A percentile compares a stretch with the other conserved stretches of the same genome.
Evolutionary conservation across 2,797 vertebrate species (phyloP).

Genomic region (Chaetodon trifasciatus): DNA sequence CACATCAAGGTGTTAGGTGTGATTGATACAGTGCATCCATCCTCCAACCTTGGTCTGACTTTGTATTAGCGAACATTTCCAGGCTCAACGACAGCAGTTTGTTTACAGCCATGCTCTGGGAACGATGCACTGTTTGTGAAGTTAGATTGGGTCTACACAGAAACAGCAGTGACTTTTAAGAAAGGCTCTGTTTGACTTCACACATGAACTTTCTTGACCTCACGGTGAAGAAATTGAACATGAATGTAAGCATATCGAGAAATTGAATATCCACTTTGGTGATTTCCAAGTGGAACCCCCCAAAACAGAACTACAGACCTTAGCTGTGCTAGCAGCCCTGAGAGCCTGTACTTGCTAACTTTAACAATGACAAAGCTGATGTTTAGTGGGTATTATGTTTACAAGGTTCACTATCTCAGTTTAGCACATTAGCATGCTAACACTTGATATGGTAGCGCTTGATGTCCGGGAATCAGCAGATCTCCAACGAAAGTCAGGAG

Average conservation of each 20-base stretch:
- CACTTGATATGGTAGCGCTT: too few species aligned
- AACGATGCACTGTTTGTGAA: slow-evolving; percentile 34
- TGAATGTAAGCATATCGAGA: not conserved
- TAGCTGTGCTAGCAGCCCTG: too few species aligned
- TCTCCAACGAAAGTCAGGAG: not conserved
- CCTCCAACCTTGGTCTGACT: slow-evolving; percentile 45
- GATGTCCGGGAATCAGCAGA: not conserved
- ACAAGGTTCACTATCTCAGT: not conserved
- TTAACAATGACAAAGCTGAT: not conserved
- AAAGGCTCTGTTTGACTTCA: not conserved
- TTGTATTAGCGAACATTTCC: slow-evolving; percentile 37
- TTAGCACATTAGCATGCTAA: too few species aligned
- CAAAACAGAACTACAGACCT: too few species aligned
- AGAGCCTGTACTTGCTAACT: not conserved
- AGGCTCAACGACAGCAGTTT: slow-evolving; percentile 46
- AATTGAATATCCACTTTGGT: not conserved
- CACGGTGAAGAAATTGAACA: not conserved
- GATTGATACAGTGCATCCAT: slow-evolving; percentile 45
- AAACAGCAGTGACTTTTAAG: slow-evolving; percentile 9
- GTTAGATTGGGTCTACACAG: slow-evolving; percentile 45
- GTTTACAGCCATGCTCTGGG: slow-evolving; percentile 46
- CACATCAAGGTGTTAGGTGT: slow-evolving; percentile 59
- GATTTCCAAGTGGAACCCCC: too few species aligned
- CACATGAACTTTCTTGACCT: too few species aligned
- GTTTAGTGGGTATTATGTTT: too few species aligned